phyloP scores from a whole-genome alignment of 2,888 invertebrate species.

The Nomada ruficornis region DNA sequence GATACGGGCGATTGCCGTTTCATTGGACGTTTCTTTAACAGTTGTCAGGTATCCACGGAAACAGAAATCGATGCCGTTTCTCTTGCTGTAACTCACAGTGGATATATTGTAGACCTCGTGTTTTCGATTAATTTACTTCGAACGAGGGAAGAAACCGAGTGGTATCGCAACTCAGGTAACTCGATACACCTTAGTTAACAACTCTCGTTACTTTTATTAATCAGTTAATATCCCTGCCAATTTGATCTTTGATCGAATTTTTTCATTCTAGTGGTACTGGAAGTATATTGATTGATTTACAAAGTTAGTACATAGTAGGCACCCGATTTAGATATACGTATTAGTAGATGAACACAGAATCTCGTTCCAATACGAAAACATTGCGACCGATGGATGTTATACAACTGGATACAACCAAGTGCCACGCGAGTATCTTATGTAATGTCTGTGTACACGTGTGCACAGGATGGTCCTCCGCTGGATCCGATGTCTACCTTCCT shows the following conservation, averaged over 20 bases:
- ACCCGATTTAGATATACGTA: too few species aligned
- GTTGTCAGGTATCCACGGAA: background rate
- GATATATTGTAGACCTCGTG: background rate
- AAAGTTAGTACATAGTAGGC: too few species aligned
- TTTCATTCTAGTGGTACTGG: too few species aligned
- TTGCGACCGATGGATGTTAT: constrained; percentile 27
- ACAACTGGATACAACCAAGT: constrained; percentile 29
- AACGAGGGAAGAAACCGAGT: too few species aligned
- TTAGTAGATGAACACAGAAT: background rate
- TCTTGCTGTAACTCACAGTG: background rate
- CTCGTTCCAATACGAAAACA: constrained; percentile 16
- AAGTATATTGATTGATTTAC: too few species aligned
- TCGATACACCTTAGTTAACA: too few species aligned
- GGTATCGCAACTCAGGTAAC: too few species aligned
- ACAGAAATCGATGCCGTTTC: background rate
- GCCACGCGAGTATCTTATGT: constrained; percentile 21
- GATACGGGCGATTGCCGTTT: constrained; percentile 21
- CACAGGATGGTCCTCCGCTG: constrained; percentile 1
- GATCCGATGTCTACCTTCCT: background rate
- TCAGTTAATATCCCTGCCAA: too few species aligned
- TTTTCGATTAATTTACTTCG: background rate
- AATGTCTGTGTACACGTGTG: constrained; percentile 18
- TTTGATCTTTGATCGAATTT: too few species aligned
- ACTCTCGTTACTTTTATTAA: too few species aligned
- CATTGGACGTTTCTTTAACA: background rate